These are phyloP conservation scores for Notodonta ziczac DNA, from an alignment of 2,888 invertebrate species.

Conservation along the genomic window DNA sequence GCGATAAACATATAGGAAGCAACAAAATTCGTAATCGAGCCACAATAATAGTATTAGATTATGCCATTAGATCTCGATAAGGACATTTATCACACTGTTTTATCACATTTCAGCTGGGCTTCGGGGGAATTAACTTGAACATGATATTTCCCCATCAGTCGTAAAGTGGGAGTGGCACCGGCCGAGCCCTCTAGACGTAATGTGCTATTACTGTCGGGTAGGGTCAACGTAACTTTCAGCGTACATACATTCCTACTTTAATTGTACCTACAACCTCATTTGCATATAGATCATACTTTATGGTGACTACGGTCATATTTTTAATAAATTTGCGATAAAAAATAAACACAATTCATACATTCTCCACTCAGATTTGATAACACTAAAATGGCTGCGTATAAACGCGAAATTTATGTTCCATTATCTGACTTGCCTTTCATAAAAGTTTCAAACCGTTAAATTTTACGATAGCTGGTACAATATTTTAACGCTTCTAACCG, in stretches of 20 bases:
- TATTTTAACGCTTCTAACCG: slow-evolving; percentile 25
- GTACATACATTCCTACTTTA: slow-evolving; percentile 35
- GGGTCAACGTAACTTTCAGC: slow-evolving; percentile 53
- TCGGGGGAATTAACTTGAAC: slow-evolving; percentile 50
- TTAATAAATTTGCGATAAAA: too few relatives aligned
- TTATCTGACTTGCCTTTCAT: slow-evolving; percentile 23
- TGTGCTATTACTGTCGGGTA: slow-evolving; percentile 44
- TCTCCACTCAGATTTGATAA: slow-evolving; percentile 9
- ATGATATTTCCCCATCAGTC: slow-evolving; percentile 64
- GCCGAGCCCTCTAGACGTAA: slow-evolving; percentile 59
- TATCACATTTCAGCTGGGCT: slow-evolving; percentile 42
- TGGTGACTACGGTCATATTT: too few relatives aligned
- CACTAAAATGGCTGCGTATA: slow-evolving; percentile 22
- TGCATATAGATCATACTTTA: slow-evolving; percentile 21
- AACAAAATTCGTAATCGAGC: slow-evolving; percentile 27
- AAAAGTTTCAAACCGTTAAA: slow-evolving; percentile 26
- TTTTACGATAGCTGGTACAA: slow-evolving; percentile 27
- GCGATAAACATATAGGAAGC: slow-evolving; percentile 10
- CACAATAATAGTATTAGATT: slow-evolving; percentile 19
- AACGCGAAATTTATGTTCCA: slow-evolving; percentile 25
- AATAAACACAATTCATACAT: not conserved
- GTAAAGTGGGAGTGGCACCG: slow-evolving; percentile 60
- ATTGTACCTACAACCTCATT: slow-evolving; percentile 42
- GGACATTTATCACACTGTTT: slow-evolving; percentile 45
- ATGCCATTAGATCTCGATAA: slow-evolving; percentile 28